These are phyloP conservation scores for Helicoverpa armigera DNA, from an alignment of 1,140 invertebrate species.

Conservation along the genomic window DNA sequence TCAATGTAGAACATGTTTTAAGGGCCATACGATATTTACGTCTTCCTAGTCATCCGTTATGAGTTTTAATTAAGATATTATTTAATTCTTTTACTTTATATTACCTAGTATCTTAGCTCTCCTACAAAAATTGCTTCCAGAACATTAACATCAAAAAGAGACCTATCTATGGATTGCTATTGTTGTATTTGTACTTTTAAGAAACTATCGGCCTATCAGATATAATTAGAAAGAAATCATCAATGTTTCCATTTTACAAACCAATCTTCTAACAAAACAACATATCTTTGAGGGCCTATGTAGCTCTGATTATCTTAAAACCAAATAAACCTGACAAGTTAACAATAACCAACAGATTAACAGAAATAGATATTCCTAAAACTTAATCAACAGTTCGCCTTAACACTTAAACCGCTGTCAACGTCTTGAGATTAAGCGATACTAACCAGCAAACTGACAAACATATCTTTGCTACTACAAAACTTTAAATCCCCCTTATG, in stretches of 20 bases:
- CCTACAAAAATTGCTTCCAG: no score
- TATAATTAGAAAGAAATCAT: no score
- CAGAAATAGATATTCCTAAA: constrained; percentile 38
- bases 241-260: neutral
- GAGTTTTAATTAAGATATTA: no score
- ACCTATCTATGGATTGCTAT: no score
- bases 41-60: neutral
- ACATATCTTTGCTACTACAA: constrained; percentile 4
- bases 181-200: no score
- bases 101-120: no score
- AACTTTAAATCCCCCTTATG: neutral
- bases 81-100: no score
- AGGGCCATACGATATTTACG: constrained; percentile 13
- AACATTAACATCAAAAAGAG: no score
- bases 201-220: no score
- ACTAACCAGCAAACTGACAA: constrained; percentile 35
- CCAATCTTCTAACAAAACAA: neutral
- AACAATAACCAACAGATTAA: constrained; percentile 44
- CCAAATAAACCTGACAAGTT: constrained; percentile 19
- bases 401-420: constrained; percentile 45
- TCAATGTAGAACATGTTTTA: constrained; percentile 42
- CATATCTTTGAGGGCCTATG: no score
- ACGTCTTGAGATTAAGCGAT: constrained; percentile 43
- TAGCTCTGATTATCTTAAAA: neutral
- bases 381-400: constrained; percentile 38